Evolutionary conservation across 2,888 invertebrate genomes (phyloP), one percentile per base, ranked within the genome.

Genomic region (Ceriagrion tenellum): DNA sequence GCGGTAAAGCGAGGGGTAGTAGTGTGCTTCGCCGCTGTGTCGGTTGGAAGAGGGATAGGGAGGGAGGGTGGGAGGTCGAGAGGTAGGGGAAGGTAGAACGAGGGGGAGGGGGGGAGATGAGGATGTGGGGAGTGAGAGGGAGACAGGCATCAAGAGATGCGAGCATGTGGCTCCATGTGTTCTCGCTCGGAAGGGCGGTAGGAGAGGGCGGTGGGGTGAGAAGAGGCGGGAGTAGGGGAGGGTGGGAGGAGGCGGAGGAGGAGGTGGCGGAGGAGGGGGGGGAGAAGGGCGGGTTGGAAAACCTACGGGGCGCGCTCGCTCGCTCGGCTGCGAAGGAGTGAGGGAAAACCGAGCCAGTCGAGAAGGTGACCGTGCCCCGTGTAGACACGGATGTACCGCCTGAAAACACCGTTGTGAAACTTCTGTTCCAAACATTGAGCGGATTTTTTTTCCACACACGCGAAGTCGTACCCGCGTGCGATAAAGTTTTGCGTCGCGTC

Each of bases 301-400:
- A 81, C 81, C 81, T 81, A 81, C 81, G 69, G 91, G 90, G 30
- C 55, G 26, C 90, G 56, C 26, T 47, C 47, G 47, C 47, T 47
- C 47, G 23, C 91, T 63, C 93, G 69, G 63, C 69, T 30, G 93
- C 93, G 69, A 47, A 59, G 69, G 47, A 93, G 74, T 8, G 93
- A 93, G 69, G 35, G 93, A 93, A 69, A 23, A 91, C 35, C 47
- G 93, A 93, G 47, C 13, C n/a, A 69, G 69, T 74, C n/a, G 93
- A 93, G 93, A 69, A 74, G 47, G 69, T 55, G 69, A 81, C 81
- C 81, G 81, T 81, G 81, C 81, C 81, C 18, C 35, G 81, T 59
- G 59, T 3, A 81, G 81, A 81, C 81, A 81, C 81, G 81, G 81
- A 35, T 35, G 81, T 47, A 47, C 47, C 47, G 47, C 4, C 4